phyloP scores from a whole-genome alignment of 2,113 vertebrate genomes.

The Thomomys bottae region DNA sequence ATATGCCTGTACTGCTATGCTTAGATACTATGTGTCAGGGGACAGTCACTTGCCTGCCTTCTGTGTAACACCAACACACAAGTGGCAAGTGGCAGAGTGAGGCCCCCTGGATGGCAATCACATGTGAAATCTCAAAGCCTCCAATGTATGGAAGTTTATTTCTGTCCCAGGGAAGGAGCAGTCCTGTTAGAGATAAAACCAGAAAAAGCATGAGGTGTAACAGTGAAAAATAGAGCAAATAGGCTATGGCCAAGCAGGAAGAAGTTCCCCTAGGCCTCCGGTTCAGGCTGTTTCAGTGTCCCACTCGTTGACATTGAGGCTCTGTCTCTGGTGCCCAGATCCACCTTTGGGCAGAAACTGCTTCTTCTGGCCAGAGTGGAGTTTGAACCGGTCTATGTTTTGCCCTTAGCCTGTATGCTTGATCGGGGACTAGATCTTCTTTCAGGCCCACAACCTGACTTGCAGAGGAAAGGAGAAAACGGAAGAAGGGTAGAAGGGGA shows the following conservation, averaged over 20 bases:
- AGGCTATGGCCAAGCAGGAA: no score
- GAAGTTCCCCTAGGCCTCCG: not conserved
- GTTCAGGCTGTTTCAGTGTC: no score
- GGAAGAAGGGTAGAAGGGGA: fast-evolving
- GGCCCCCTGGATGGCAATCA: no score
- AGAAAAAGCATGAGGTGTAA: not conserved
- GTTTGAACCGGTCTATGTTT: fast-evolving
- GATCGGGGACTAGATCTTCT: no score
- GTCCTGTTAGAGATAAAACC: no score
- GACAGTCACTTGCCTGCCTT: not conserved
- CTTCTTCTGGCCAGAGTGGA: fast-evolving
- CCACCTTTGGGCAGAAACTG: no score
- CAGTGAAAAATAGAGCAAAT: not conserved
- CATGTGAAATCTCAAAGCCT: fast-evolving
- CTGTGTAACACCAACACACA: not conserved
- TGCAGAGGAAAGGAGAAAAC: no score
- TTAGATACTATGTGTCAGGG: fast-evolving
- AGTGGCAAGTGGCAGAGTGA: not conserved
- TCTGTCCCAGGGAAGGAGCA: no score
- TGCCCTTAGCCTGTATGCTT: fast-evolving
- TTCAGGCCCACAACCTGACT: fast-evolving
- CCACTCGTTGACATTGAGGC: not conserved
- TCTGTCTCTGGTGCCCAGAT: not conserved
- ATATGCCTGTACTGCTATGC: no score
- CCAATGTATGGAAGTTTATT: not conserved